These are phyloP conservation scores for Turnix velox DNA, from an alignment of 2,113 vertebrate species.

Conservation along the genomic window DNA sequence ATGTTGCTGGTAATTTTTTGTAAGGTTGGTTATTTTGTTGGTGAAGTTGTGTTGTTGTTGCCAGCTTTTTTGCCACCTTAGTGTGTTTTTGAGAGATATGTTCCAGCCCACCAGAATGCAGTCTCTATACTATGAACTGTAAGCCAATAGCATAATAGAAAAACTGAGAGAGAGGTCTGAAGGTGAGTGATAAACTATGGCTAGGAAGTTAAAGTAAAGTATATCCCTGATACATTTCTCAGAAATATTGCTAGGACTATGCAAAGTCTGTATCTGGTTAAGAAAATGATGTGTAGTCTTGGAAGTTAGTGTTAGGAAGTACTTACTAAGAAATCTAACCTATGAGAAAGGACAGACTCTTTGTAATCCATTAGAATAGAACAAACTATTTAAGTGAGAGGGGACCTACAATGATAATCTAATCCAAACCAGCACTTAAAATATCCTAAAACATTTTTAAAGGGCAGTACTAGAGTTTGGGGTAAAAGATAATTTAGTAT, in stretches of 20 bases:
- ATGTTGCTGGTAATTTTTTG: background rate
- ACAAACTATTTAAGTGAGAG: background rate
- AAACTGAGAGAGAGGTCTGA: background rate
- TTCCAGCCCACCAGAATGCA: background rate
- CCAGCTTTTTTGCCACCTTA: background rate
- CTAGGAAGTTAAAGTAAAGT: background rate
- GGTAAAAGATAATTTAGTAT: background rate
- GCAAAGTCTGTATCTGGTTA: background rate
- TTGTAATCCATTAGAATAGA: background rate
- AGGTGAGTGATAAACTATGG: background rate
- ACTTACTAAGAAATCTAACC: background rate
- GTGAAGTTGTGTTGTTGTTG: background rate
- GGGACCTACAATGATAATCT: background rate
- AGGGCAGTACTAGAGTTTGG: background rate
- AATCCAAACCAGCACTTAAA: background rate
- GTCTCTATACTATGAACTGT: background rate
- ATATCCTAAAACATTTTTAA: background rate
- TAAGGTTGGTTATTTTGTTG: background rate
- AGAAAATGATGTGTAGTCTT: background rate
- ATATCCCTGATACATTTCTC: background rate
- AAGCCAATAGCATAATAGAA: background rate
- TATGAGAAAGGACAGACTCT: background rate
- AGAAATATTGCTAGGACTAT: background rate
- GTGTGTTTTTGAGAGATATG: background rate
- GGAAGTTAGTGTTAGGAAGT: background rate